Conservation (phyloP, 2,797 vertebrate genomes). For the Discoglossus pictus region DNA sequence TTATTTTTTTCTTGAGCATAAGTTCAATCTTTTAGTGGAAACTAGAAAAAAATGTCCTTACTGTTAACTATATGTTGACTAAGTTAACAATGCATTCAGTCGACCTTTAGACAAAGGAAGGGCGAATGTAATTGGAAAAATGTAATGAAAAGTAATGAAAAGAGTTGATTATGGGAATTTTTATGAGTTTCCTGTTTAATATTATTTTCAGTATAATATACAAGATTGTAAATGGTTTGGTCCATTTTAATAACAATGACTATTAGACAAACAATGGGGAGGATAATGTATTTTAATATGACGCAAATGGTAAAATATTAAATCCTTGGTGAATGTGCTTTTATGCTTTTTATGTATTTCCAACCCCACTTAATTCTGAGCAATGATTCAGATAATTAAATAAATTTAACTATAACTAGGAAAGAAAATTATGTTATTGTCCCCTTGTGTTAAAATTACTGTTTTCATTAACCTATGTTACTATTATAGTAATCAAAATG, state of each 20-base stretch:
- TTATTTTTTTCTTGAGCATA: too few species aligned
- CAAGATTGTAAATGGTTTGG: background rate
- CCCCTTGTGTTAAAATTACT: too few species aligned
- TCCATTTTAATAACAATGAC: slow-evolving; percentile 16
- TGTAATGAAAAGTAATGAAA: slow-evolving; percentile 43
- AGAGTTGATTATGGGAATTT: slow-evolving; percentile 9
- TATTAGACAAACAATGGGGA: slow-evolving; percentile 17
- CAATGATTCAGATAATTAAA: slow-evolving; percentile 7
- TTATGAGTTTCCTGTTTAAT: slow-evolving; percentile 19
- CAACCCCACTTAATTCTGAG: slow-evolving; percentile 1
- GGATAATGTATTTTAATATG: slow-evolving; percentile 45
- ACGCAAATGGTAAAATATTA: slow-evolving; percentile 52
- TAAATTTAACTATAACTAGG: background rate
- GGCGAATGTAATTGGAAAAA: slow-evolving; percentile 38
- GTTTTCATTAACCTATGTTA: too few species aligned
- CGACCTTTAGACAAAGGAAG: slow-evolving; percentile 42
- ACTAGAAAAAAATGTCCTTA: slow-evolving; percentile 12
- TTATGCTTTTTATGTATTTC: background rate
- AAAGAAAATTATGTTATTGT: background rate
- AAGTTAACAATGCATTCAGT: slow-evolving; percentile 12
- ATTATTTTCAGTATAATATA: slow-evolving; percentile 9
- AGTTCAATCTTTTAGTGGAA: slow-evolving; percentile 3
- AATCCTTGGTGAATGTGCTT: background rate
- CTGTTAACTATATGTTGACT: slow-evolving; percentile 33
- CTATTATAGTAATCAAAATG: too few species aligned